A percentile compares a stretch with the other conserved stretches of the same genome.
Evolutionary conservation across 2,797 vertebrate species (phyloP).

Genomic region (Eulemur mongoz): DNA sequence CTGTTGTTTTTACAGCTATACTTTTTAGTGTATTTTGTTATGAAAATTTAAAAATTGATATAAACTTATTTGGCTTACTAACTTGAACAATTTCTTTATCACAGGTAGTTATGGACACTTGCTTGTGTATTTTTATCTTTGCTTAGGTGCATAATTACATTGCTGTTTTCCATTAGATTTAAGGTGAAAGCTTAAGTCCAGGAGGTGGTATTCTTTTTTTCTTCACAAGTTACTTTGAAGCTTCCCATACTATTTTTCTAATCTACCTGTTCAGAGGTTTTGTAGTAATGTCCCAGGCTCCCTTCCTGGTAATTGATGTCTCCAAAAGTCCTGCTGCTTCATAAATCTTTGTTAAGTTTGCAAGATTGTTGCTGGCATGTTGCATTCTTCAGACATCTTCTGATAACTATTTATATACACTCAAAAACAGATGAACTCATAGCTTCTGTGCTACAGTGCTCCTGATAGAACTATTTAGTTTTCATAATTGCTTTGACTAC

Average conservation of each 20-base stretch:
- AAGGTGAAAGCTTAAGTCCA: neutral
- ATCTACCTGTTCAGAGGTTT: neutral
- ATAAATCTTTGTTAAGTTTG: conserved; percentile 14
- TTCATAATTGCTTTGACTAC: neutral
- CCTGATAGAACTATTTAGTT: neutral
- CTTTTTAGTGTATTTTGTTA: conserved; percentile 21
- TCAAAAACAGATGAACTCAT: neutral
- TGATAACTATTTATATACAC: neutral
- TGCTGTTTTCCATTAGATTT: neutral
- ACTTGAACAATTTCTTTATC: neutral
- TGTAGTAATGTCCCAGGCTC: neutral
- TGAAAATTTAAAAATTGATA: neutral
- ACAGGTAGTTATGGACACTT: neutral
- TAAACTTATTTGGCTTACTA: conserved; percentile 1
- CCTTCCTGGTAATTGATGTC: neutral
- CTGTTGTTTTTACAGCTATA: neutral
- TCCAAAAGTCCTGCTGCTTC: conserved; percentile 2
- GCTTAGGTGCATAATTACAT: conserved; percentile 1
- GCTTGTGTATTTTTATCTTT: neutral
- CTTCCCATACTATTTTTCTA: neutral
- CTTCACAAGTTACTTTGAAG: neutral
- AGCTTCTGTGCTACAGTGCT: neutral
- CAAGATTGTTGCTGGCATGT: neutral
- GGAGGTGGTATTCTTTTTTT: neutral
- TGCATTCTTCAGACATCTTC: conserved; percentile 21